Conservation (phyloP, 2,113 vertebrate genomes). For the Pygoscelis antarcticus region DNA sequence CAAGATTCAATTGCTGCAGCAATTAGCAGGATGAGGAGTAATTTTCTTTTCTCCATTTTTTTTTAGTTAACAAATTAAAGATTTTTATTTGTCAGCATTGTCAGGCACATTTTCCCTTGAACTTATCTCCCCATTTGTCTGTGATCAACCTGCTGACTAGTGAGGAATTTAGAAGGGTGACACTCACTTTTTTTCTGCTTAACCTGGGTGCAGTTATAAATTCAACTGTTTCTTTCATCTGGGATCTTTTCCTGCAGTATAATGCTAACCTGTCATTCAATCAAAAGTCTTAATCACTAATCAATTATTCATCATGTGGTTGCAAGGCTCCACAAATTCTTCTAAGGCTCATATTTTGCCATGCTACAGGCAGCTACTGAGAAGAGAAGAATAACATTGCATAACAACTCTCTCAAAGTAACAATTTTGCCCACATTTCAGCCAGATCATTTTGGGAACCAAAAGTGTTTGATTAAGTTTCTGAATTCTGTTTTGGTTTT, state of each 20-base stretch:
- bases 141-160: not conserved
- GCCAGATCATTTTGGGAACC: not conserved
- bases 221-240: not conserved
- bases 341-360: not conserved
- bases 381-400: not conserved
- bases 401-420: not conserved
- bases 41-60: not conserved
- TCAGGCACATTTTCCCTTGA: not conserved
- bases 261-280: not conserved
- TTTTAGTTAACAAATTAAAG: not conserved
- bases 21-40: not conserved
- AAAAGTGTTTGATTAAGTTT: not conserved
- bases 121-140: not conserved
- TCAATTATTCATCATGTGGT: not conserved
- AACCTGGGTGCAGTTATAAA: not conserved
- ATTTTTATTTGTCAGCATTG: not conserved
- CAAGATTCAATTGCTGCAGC: not conserved
- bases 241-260: not conserved
- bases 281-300: not conserved
- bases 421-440: not conserved
- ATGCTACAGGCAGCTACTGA: not conserved
- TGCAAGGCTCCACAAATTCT: not conserved
- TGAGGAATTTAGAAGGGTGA: not conserved
- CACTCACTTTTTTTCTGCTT: not conserved
- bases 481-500: not conserved